Percentiles rank a stretch among this genome's conserved stretches.
Evolutionary conservation across 1,140 invertebrate species (phyloP).

Genomic region (Macrosteles quadrilineatus): DNA sequence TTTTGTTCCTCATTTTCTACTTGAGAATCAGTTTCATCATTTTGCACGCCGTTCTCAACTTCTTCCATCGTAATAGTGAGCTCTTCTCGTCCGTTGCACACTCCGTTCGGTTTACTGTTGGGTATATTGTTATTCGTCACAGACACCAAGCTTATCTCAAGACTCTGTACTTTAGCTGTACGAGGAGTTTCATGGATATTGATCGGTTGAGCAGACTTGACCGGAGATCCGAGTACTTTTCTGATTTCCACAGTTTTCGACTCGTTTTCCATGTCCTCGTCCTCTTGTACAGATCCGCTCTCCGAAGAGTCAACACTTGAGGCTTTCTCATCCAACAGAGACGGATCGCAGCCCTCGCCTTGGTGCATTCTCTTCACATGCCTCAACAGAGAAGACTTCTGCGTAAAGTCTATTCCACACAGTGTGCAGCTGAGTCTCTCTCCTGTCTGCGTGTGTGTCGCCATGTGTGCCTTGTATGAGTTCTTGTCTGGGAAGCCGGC

Average conservation of each 20-base stretch:
- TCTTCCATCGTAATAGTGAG: background rate
- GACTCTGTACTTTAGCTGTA: background rate
- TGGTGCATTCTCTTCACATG: conserved; percentile 43
- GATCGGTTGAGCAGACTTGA: background rate
- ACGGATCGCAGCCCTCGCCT: background rate
- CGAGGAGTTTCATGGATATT: background rate
- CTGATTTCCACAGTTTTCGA: background rate
- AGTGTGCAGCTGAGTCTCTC: conserved; percentile 39
- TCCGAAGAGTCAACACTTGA: background rate
- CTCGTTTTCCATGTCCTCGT: background rate
- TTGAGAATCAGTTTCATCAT: background rate
- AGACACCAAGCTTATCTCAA: background rate
- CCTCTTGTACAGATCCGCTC: background rate
- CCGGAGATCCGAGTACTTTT: conserved; percentile 12
- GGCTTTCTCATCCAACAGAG: background rate
- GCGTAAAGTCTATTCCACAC: conserved; percentile 44
- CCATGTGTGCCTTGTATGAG: conserved; percentile 40
- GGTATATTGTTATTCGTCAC: background rate
- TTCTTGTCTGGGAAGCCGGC: conserved; percentile 38
- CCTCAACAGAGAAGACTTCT: conserved; percentile 42
- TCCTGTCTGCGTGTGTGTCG: conserved; percentile 37
- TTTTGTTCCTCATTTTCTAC: background rate
- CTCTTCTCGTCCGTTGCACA: background rate
- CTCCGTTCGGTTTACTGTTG: background rate
- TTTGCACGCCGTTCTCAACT: background rate